A percentile compares a stretch with the other conserved stretches of the same genome.
Evolutionary conservation across 2,797 vertebrate genomes (phyloP).

Genomic region (Acanthurus lineatus): DNA sequence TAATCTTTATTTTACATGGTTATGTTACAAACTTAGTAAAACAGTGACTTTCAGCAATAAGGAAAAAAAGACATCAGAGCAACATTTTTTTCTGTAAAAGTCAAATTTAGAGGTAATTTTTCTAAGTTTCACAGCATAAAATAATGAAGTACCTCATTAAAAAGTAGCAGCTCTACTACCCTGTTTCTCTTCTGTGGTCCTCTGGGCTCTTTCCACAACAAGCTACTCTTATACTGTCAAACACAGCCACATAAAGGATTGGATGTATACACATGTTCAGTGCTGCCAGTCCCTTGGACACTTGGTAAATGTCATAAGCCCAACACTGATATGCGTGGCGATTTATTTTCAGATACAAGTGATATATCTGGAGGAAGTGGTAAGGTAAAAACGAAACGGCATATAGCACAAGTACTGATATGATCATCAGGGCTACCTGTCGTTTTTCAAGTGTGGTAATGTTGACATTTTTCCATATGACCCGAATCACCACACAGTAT

Average conservation of each 20-base stretch:
- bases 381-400: conserved; percentile 88
- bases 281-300: conserved; percentile 83
- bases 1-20: conserved; percentile 24
- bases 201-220: conserved; percentile 77
- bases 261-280: conserved; percentile 92
- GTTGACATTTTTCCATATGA: conserved; percentile 80
- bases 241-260: conserved; percentile 87
- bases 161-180: conserved; percentile 12
- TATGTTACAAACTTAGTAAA: not conserved
- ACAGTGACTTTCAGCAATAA: not conserved
- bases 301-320: conserved; percentile 78
- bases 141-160: not conserved
- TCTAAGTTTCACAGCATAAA: not conserved
- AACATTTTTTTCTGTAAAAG: not conserved
- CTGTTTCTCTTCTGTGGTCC: not conserved
- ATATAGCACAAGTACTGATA: conserved; percentile 81
- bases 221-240: conserved; percentile 80
- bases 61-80: not conserved
- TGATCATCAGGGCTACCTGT: conserved; percentile 83
- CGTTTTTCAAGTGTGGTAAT: conserved; percentile 80
- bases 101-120: too few relatives aligned
- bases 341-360: conserved; percentile 45
- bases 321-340: accelerated
- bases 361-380: conserved; percentile 76
- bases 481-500: conserved; percentile 79